Percentiles rank a stretch among this genome's conserved stretches.
Evolutionary conservation across 2,888 invertebrate species (phyloP).

Genomic region (Leistus spinibarbis): DNA sequence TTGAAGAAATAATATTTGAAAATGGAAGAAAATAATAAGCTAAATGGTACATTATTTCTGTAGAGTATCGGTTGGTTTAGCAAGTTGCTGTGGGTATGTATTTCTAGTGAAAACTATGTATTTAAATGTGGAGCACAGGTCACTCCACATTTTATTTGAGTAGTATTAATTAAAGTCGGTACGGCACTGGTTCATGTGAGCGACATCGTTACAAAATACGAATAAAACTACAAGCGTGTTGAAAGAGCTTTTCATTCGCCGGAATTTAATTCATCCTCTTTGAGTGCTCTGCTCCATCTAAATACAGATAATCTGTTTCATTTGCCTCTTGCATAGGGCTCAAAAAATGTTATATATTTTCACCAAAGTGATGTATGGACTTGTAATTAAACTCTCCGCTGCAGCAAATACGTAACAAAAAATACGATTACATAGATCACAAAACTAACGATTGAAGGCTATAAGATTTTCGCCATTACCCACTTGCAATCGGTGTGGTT

Average conservation of each 20-base stretch:
- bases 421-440: background rate
- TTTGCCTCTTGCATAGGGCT: slow-evolving; percentile 17
- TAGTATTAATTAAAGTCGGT: background rate
- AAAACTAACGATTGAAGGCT: background rate
- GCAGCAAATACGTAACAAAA: background rate
- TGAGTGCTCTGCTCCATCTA: slow-evolving; percentile 23
- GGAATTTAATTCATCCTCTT: slow-evolving; percentile 35
- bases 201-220: background rate
- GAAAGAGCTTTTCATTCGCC: slow-evolving; percentile 13
- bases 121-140: too few relatives aligned
- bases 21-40: too few relatives aligned
- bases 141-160: too few relatives aligned
- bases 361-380: background rate
- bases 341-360: background rate
- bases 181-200: background rate
- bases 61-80: too few relatives aligned
- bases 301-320: slow-evolving; percentile 35
- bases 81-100: too few relatives aligned
- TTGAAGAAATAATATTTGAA: too few relatives aligned
- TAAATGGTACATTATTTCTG: too few relatives aligned
- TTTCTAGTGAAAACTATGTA: too few relatives aligned
- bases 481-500: too few relatives aligned
- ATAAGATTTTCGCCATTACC: too few relatives aligned
- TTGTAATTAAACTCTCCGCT: background rate
- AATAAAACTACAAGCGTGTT: background rate